These are phyloP conservation scores for Luscinia luscinia DNA, from an alignment of 2,797 vertebrate species.

Conservation along the genomic window DNA sequence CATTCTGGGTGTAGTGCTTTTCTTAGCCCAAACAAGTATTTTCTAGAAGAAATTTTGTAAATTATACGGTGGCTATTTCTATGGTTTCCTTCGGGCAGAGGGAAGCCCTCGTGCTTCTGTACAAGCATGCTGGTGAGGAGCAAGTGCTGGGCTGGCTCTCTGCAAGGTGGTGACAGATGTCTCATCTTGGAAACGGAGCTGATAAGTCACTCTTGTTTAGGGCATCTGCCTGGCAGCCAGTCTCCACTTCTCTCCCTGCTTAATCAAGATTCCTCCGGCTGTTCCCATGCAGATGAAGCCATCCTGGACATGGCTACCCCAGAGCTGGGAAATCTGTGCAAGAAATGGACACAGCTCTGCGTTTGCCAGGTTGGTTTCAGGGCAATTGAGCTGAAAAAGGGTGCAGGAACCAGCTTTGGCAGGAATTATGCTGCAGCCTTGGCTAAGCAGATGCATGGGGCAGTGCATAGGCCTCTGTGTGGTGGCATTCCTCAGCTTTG, in stretches of 20 bases:
- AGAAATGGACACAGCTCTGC: background rate
- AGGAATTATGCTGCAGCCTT: background rate
- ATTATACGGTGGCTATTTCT: background rate
- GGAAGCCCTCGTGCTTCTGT: background rate
- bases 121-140: background rate
- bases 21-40: background rate
- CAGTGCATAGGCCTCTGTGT: rapidly evolving
- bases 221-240: conserved; percentile 46
- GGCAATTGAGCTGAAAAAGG: background rate
- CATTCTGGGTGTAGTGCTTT: background rate
- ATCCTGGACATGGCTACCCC: background rate
- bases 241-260: conserved; percentile 27
- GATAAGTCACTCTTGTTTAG: conserved; percentile 55
- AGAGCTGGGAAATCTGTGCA: background rate
- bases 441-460: rapidly evolving
- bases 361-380: background rate
- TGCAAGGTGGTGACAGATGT: conserved; percentile 29
- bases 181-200: conserved; percentile 33
- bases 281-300: background rate
- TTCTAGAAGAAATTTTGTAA: background rate
- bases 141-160: background rate
- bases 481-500: background rate
- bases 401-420: background rate
- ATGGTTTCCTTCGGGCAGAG: background rate
- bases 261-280: background rate